These are phyloP conservation scores for Lasioglossum morio DNA, from an alignment of 2,888 invertebrate species.

Conservation along the genomic window DNA sequence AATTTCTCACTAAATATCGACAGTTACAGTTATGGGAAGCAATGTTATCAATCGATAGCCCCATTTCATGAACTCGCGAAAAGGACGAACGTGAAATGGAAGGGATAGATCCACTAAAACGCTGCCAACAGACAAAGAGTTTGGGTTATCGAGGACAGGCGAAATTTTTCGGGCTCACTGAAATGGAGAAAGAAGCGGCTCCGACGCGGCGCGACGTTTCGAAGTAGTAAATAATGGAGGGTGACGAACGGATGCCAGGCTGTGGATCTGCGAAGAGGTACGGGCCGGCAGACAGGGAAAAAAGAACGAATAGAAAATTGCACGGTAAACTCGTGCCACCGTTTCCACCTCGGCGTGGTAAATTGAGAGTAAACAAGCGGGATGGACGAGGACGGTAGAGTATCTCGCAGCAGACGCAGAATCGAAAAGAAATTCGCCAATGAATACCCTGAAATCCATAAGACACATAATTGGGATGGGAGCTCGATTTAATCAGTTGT, in stretches of 20 bases:
- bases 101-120: background rate
- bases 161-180: conserved; percentile 59
- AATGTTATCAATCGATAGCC: background rate
- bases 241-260: conserved; percentile 66
- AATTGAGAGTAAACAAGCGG: conserved; percentile 75
- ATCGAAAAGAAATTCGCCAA: conserved; percentile 38
- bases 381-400: conserved; percentile 38
- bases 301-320: conserved; percentile 70
- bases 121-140: conserved; percentile 21
- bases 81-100: no score
- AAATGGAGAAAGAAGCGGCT: conserved; percentile 60
- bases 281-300: conserved; percentile 13
- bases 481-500: conserved; percentile 33
- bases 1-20: background rate
- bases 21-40: background rate
- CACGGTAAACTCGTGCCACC: conserved; percentile 73
- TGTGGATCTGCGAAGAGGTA: conserved; percentile 45
- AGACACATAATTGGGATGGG: conserved; percentile 20
- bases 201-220: conserved; percentile 57
- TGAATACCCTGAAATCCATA: conserved; percentile 22
- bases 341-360: conserved; percentile 68
- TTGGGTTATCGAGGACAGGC: conserved; percentile 14
- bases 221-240: conserved; percentile 72
- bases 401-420: conserved; percentile 35
- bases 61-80: background rate